Evolutionary conservation across 2,113 vertebrate species (phyloP).

Genomic region (Notothenia rossii): DNA sequence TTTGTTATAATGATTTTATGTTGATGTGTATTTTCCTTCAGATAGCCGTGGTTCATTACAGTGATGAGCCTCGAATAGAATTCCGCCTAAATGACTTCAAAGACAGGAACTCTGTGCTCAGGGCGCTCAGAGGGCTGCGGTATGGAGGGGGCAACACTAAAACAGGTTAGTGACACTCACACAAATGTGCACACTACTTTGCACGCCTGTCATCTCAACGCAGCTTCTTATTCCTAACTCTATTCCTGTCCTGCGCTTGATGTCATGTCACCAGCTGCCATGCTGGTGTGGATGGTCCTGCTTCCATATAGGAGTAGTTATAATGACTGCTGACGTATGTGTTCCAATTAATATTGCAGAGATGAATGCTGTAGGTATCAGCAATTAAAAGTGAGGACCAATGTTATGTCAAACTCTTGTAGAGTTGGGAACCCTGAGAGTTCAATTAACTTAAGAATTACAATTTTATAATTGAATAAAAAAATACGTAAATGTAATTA

Average conservation of each 20-base stretch:
- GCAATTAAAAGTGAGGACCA: not conserved
- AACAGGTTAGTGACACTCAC: conserved; percentile 83
- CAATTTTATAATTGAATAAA: not conserved
- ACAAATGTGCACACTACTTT: not conserved
- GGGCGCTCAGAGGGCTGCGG: conserved; percentile 80
- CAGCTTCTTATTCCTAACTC: not conserved
- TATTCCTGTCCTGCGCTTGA: not conserved
- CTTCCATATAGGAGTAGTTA: not conserved
- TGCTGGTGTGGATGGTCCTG: not conserved
- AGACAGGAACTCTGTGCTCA: conserved; percentile 86
- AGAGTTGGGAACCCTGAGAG: too few species aligned
- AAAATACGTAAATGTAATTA: too few species aligned
- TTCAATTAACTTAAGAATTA: too few species aligned
- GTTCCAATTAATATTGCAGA: not conserved
- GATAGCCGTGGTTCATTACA: conserved; percentile 92
- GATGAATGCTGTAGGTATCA: not conserved
- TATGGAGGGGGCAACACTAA: conserved; percentile 91
- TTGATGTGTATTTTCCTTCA: conserved; percentile 62
- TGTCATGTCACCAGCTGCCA: not conserved
- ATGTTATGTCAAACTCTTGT: too few species aligned
- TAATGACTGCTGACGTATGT: not conserved
- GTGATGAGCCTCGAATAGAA: conserved; percentile 87
- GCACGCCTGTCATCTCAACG: not conserved
- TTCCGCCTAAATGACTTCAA: conserved; percentile 85
- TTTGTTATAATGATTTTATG: not conserved